Base-by-base conservation (phyloP, 1,140 invertebrate genomes). In the Helicoverpa armigera region DNA sequence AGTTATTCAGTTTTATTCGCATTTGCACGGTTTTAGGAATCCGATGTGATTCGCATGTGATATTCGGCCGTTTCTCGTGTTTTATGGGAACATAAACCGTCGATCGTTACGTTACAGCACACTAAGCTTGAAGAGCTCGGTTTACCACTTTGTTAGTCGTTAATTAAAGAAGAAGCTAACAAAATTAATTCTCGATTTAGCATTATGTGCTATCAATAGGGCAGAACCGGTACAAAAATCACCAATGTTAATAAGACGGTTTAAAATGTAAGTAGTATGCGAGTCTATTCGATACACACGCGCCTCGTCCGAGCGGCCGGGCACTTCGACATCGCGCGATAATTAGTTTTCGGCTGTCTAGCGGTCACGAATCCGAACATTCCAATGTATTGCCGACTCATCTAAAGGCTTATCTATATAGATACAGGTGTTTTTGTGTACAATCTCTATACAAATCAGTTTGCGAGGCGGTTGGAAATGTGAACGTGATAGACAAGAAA, bases 371-470 rank as follows among this genome's bases (percentile, higher is more conserved):
- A 81, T 78, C 82, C 63, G 81, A 77, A 87, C 86, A 90, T 90
- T 90, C 86, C 89, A 74, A 85, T 80, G 84, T 83, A 87, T 75
- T 86, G 87, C 83, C 85, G 84, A 89, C 87, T 90, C 87, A 89
- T 90, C 82, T 86, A 82, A 80, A 80, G 83, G 82, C 82, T 89
- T 89, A 89, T 89, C 87, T 86, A 43, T 81, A 86, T 75, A 88
- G 85, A 87, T 88, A 90, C 86, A 90, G 86, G 87, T 90, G 89
- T 85, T 89, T 89, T 88, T 88, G 86, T 88, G 43, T 82, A 69
- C 78, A 84, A 86, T 88, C 85, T 86, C 83, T 87, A 83, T 84
- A 87, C 84, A 87, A 90, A 87, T 86, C 83, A 74, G 85, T 87
- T 87, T 74, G 87, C 82, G 79, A 82, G 78, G 48, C 80, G 78